Evolutionary conservation across 2,113 vertebrate genomes (phyloP).

Genomic region (Xiphophorus maculatus): DNA sequence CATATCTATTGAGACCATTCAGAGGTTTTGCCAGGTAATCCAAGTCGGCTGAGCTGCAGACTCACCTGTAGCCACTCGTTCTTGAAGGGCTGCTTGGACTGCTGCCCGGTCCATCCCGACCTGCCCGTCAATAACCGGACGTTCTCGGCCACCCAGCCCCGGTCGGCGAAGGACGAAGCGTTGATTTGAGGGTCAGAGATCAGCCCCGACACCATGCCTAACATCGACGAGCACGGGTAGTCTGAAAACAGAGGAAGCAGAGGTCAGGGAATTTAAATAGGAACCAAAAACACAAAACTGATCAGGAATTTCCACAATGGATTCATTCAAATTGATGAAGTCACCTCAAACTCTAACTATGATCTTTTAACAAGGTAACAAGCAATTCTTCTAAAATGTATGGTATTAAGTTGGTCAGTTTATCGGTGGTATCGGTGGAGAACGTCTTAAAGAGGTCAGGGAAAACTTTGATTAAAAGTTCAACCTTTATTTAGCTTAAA

Average conservation of each 20-base stretch:
- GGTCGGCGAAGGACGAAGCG: constrained; percentile 88
- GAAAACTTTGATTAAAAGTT: too few species aligned
- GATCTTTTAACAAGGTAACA: too few species aligned
- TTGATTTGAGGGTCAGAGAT: constrained; percentile 94
- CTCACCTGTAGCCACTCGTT: constrained; percentile 87
- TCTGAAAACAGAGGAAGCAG: constrained; percentile 68
- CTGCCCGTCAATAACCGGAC: constrained; percentile 91
- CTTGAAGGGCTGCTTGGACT: constrained; percentile 78
- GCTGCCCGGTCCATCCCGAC: constrained; percentile 88
- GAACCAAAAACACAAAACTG: constrained; percentile 2
- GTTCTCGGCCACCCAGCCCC: constrained; percentile 93
- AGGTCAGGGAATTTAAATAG: constrained; percentile 5
- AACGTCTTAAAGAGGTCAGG: too few species aligned
- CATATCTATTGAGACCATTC: neutral
- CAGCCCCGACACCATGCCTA: constrained; percentile 96
- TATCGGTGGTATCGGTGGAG: too few species aligned
- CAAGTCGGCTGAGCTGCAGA: accelerated
- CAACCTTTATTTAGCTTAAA: too few species aligned
- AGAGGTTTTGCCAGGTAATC: neutral
- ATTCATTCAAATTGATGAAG: neutral
- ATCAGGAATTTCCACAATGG: constrained; percentile 6
- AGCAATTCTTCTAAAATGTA: too few species aligned
- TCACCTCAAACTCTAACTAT: too few species aligned
- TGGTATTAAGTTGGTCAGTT: too few species aligned
- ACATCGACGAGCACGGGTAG: constrained; percentile 92